Evolutionary conservation across 2,797 vertebrate species (phyloP).

Genomic region (Mycteria americana): DNA sequence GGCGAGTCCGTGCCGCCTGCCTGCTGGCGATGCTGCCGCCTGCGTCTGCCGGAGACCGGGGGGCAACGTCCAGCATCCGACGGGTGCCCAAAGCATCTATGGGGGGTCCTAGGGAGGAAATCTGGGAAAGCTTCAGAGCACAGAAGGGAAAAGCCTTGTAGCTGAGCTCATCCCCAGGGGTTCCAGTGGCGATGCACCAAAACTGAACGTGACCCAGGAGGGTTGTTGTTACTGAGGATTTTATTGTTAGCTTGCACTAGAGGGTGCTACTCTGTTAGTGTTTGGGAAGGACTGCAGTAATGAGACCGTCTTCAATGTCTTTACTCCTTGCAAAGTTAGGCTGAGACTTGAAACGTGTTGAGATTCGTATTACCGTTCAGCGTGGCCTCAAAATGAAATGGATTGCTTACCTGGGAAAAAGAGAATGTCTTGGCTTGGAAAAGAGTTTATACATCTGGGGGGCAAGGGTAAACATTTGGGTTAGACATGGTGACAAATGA

Average conservation of each 20-base stretch:
- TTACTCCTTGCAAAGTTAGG: neutral
- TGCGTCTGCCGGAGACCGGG: neutral
- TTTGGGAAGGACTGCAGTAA: neutral
- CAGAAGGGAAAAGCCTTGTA: neutral
- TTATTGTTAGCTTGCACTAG: conserved; percentile 10
- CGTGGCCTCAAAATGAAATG: neutral
- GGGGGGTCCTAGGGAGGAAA: neutral
- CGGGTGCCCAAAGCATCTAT: accelerated
- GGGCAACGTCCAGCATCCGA: accelerated
- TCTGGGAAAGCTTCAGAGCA: neutral
- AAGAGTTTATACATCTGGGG: neutral
- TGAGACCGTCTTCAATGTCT: accelerated
- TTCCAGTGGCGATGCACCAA: neutral
- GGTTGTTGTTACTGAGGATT: neutral
- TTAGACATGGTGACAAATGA: conserved; percentile 4
- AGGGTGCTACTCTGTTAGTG: conserved; percentile 27
- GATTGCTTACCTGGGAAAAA: conserved; percentile 7
- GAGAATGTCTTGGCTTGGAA: conserved; percentile 2
- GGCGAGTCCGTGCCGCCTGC: accelerated
- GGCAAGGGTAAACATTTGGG: neutral
- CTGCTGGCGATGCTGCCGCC: accelerated
- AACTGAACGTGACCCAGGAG: neutral
- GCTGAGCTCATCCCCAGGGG: neutral
- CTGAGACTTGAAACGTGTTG: neutral
- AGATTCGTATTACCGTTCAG: neutral